Conservation (phyloP, 2,797 vertebrate genomes). For the Setipinna tenuifilis region DNA sequence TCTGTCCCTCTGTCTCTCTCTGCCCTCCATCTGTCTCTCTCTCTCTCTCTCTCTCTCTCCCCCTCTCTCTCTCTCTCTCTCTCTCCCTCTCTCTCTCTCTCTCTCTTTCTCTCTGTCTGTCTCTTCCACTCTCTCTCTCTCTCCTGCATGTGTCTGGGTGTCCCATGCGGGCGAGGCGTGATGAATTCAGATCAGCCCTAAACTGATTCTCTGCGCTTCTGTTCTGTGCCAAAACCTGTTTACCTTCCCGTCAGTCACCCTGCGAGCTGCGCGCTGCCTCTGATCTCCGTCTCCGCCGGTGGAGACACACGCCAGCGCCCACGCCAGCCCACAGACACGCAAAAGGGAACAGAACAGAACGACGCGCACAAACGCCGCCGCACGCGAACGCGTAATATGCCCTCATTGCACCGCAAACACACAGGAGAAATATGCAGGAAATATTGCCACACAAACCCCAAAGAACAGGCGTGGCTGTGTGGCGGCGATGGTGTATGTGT, state of each 20-base stretch:
- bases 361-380: too few species aligned
- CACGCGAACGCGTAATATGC: neutral
- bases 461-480: too few species aligned
- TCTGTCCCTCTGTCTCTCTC: too few species aligned
- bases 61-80: too few species aligned
- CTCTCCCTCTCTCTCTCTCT: too few species aligned
- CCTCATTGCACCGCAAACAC: neutral
- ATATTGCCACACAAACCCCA: neutral
- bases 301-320: conserved; percentile 27
- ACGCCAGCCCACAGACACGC: too few species aligned
- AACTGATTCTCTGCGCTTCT: conserved; percentile 53
- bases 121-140: neutral
- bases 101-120: neutral
- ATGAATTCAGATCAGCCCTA: conserved; percentile 54
- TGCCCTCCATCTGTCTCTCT: too few species aligned
- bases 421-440: neutral
- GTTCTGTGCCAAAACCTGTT: conserved; percentile 53
- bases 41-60: too few species aligned
- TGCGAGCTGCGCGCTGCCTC: conserved; percentile 37
- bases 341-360: too few species aligned
- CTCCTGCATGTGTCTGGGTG: conserved; percentile 31
- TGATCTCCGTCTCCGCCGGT: conserved; percentile 39
- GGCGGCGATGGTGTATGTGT: too few species aligned
- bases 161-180: conserved; percentile 30
- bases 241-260: conserved; percentile 54